Evolutionary conservation across 92 coral and sea anemone genomes (phyloP).

Genomic region (Siderastrea radians): DNA sequence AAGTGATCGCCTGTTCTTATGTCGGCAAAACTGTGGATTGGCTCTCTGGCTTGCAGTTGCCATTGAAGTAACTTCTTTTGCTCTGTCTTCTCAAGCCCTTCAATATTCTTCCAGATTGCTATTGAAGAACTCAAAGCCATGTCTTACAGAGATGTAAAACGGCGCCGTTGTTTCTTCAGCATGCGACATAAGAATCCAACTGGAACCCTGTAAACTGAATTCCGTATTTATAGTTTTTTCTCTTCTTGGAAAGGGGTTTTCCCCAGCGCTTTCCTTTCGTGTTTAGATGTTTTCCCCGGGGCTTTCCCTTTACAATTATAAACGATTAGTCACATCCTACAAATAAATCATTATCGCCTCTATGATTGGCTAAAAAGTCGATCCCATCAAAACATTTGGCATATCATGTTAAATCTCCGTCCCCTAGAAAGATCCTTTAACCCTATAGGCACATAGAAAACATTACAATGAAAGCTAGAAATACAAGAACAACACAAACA

Average conservation of each 20-base stretch:
- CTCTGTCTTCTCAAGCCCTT: not conserved
- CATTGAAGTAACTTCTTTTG: constrained; percentile 21
- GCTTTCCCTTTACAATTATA: not conserved
- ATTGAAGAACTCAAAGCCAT: constrained; percentile 8
- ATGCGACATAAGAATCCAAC: too few species aligned
- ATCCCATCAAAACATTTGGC: not conserved
- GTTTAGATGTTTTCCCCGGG: not conserved
- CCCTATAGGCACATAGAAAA: too few species aligned
- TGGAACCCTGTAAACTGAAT: too few species aligned
- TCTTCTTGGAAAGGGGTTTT: too few species aligned
- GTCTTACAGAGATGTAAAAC: not conserved
- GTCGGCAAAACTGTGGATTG: constrained; percentile 32
- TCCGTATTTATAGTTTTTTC: too few species aligned
- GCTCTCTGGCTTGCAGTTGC: constrained; percentile 51
- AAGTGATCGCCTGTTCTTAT: constrained; percentile 34
- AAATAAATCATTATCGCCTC: not conserved
- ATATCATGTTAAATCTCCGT: too few species aligned
- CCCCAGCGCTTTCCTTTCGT: not conserved
- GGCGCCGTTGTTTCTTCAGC: too few species aligned
- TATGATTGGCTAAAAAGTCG: not conserved
- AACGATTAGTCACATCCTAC: not conserved
- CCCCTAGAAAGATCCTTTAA: too few species aligned
- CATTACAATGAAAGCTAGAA: too few species aligned
- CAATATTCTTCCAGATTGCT: not conserved
- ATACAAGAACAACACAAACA: too few species aligned